A percentile compares a stretch with the other conserved stretches of the same genome.
Evolutionary conservation across 2,797 vertebrate genomes (phyloP).

Genomic region (Acrocephalus scirpaceus): DNA sequence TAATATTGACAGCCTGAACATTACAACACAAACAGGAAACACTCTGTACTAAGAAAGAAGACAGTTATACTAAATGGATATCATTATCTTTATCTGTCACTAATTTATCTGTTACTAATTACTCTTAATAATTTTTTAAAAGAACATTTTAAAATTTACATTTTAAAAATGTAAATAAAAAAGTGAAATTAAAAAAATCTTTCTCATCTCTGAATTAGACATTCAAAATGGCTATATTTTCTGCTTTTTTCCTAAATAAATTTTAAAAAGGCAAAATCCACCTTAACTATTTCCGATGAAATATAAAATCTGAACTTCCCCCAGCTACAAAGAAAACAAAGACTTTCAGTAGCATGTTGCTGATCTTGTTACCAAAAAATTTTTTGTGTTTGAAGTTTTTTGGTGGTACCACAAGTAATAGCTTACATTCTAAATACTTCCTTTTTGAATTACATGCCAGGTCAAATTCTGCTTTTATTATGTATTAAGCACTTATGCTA

Average conservation of each 20-base stretch:
- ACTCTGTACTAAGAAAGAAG: background rate
- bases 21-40: background rate
- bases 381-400: background rate
- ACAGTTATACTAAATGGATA: background rate
- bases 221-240: background rate
- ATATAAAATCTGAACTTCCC: background rate
- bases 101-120: background rate
- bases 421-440: background rate
- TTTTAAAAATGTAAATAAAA: background rate
- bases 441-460: background rate
- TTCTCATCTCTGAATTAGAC: background rate
- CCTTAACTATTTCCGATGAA: background rate
- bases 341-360: background rate
- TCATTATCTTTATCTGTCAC: background rate
- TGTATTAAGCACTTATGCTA: background rate
- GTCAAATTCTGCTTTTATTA: background rate
- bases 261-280: background rate
- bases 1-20: conserved; percentile 3
- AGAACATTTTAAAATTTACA: background rate
- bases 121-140: background rate
- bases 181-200: background rate
- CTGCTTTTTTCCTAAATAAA: background rate
- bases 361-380: background rate
- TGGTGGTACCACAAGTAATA: background rate
- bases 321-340: background rate